phyloP scores from a whole-genome alignment of 1,140 invertebrate species.

The Leptestheria dahalacensis region DNA sequence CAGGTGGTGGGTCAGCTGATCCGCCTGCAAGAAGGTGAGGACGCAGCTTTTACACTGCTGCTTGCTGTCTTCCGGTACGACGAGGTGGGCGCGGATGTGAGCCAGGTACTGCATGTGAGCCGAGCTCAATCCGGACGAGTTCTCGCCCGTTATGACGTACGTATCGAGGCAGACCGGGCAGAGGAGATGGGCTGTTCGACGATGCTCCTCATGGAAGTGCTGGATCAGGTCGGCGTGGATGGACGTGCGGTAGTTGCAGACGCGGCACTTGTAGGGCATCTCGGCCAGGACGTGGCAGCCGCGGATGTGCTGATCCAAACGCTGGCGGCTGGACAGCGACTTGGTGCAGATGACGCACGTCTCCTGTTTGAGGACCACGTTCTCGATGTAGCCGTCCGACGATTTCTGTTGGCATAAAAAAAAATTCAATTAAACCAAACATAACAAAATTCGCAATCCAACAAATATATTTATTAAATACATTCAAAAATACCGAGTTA shows the following conservation, averaged over 20 bases:
- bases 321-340: constrained; percentile 18
- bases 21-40: not conserved
- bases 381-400: constrained; percentile 20
- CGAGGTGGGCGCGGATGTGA: not conserved
- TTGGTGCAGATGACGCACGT: constrained; percentile 27
- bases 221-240: constrained; percentile 47
- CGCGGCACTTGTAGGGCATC: constrained; percentile 59
- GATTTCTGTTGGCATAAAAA: constrained; percentile 19
- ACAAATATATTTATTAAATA: too few relatives aligned
- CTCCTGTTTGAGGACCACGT: not conserved
- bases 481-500: too few relatives aligned
- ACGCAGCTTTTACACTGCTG: not conserved
- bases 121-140: not conserved
- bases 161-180: constrained; percentile 7
- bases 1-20: constrained; percentile 5
- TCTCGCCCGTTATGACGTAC: too few relatives aligned
- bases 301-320: constrained; percentile 54
- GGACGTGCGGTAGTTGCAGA: constrained; percentile 54
- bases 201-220: constrained; percentile 32
- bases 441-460: too few relatives aligned
- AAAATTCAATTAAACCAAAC: not conserved
- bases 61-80: not conserved
- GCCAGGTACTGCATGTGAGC: constrained; percentile 2
- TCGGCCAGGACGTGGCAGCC: constrained; percentile 55
- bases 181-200: not conserved